Evolutionary conservation across 2,113 vertebrate genomes (phyloP).

Genomic region (Tautogolabrus adspersus): DNA sequence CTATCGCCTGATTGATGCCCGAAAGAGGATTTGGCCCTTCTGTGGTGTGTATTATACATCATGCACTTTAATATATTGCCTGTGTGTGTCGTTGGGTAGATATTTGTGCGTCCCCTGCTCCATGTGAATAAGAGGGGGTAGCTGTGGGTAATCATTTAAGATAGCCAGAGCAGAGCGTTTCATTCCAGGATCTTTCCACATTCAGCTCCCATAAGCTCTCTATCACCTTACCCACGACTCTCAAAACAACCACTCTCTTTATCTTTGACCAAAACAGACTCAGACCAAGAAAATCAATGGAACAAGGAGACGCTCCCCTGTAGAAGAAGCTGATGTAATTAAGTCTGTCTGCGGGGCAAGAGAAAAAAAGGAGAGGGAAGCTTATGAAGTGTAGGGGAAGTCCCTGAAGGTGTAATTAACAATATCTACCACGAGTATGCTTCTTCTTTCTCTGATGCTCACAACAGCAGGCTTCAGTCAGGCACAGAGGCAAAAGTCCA

Average conservation of each 20-base stretch:
- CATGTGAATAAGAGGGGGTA: conserved; percentile 27
- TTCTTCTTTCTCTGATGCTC: conserved; percentile 29
- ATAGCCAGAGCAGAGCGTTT: conserved; percentile 36
- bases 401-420: conserved; percentile 77
- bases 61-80: conserved; percentile 56
- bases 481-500: conserved; percentile 35
- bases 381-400: conserved; percentile 56
- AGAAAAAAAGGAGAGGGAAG: conserved; percentile 52
- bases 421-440: conserved; percentile 56
- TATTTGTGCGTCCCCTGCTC: conserved; percentile 34
- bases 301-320: conserved; percentile 8
- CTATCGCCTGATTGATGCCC: conserved; percentile 56
- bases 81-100: conserved; percentile 20
- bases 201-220: conserved; percentile 27
- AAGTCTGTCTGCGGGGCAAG: conserved; percentile 57
- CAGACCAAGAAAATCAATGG: conserved; percentile 56
- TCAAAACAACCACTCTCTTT: conserved; percentile 15
- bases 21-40: conserved; percentile 56
- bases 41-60: conserved; percentile 41
- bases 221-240: conserved; percentile 13
- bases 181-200: conserved; percentile 49
- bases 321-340: conserved; percentile 67
- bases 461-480: conserved; percentile 19
- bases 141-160: conserved; percentile 59
- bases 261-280: conserved; percentile 54